A percentile compares a stretch with the other conserved stretches of the same genome.
These are phyloP conservation scores for Hyles vespertilio DNA, from an alignment of 1,140 invertebrate genomes.

Conservation along the genomic window DNA sequence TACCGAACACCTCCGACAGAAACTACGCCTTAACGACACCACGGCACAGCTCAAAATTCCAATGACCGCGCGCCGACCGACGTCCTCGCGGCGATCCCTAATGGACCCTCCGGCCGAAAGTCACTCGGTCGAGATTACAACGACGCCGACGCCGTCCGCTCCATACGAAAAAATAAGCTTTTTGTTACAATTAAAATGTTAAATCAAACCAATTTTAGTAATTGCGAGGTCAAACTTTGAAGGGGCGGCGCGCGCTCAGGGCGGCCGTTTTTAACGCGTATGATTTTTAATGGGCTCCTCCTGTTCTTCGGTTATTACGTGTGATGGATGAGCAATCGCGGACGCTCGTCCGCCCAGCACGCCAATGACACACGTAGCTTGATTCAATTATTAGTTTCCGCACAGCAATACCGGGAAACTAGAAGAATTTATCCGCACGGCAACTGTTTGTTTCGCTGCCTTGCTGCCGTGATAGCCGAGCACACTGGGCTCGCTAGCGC, in stretches of 20 bases:
- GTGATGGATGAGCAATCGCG: conserved; percentile 2
- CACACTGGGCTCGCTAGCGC: too few species aligned
- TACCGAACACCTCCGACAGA: conserved; percentile 64
- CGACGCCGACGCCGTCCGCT: conserved; percentile 44
- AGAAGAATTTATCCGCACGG: too few species aligned
- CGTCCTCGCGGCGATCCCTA: conserved; percentile 47
- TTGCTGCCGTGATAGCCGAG: too few species aligned
- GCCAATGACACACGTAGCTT: too few species aligned
- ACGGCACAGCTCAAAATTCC: conserved; percentile 70
- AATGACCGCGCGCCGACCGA: conserved; percentile 29
- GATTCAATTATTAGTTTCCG: too few species aligned
- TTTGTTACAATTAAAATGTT: conserved; percentile 75
- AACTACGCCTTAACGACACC: conserved; percentile 68
- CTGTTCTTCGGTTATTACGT: conserved; percentile 15
- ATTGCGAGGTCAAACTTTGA: conserved; percentile 73
- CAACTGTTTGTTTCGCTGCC: too few species aligned
- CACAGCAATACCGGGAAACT: too few species aligned
- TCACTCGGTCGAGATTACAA: conserved; percentile 73
- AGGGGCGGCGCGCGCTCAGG: conserved; percentile 51
- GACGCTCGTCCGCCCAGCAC: background rate
- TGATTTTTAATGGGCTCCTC: conserved; percentile 58
- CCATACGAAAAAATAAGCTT: conserved; percentile 70
- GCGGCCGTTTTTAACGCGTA: conserved; percentile 56
- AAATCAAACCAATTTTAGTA: conserved; percentile 76
- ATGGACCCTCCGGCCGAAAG: conserved; percentile 66